Evolutionary conservation across 2,113 vertebrate species (phyloP).

Genomic region (Mirounga angustirostris): DNA sequence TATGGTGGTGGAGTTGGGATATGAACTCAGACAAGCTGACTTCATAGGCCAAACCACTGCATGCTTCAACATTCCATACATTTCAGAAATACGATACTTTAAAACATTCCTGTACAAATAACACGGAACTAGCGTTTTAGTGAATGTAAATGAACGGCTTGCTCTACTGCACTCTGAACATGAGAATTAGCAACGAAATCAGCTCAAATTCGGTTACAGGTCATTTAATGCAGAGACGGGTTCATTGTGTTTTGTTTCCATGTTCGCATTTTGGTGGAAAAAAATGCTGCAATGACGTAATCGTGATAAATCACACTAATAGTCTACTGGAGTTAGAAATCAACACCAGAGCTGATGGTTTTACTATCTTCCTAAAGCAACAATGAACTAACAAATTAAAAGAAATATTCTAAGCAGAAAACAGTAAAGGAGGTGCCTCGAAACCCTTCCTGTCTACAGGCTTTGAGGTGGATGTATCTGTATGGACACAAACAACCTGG

Average conservation of each 20-base stretch:
- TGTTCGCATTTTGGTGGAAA: slow-evolving; percentile 34
- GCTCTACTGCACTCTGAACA: neutral
- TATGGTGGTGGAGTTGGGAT: neutral
- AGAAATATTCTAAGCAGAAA: neutral
- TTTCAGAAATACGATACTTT: slow-evolving; percentile 35
- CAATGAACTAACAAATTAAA: slow-evolving; percentile 35
- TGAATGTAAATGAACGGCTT: neutral
- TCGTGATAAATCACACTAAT: neutral
- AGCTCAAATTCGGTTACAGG: neutral
- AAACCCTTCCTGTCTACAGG: neutral
- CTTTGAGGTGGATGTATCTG: neutral
- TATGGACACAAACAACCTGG: neutral
- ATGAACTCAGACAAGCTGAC: neutral
- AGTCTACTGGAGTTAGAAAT: neutral
- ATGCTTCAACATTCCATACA: neutral
- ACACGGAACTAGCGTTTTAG: neutral
- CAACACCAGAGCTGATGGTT: neutral
- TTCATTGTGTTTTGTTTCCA: slow-evolving; percentile 33
- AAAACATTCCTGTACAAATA: slow-evolving; percentile 2
- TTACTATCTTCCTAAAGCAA: slow-evolving; percentile 8
- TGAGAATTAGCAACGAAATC: slow-evolving; percentile 19
- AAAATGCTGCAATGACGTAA: neutral
- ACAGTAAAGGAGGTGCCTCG: neutral
- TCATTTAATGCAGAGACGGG: neutral
- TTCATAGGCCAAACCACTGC: neutral